Conservation (phyloP, 2,888 invertebrate species). For the Leptogaster cylindrica region DNA sequence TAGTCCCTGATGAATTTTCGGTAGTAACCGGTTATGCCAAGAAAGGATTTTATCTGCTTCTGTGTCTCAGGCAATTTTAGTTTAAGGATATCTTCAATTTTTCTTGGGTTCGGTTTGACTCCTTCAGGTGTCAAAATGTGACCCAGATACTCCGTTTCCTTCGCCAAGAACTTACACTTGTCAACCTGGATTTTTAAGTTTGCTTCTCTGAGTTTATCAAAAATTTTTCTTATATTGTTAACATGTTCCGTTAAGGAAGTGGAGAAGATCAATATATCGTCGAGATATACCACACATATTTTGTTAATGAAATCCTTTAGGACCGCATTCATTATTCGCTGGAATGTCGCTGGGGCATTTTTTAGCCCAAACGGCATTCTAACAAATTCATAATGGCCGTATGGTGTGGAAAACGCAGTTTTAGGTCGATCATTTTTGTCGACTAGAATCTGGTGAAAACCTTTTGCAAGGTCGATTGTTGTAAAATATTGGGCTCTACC, state of each 20-base stretch:
- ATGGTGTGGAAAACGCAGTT: not conserved
- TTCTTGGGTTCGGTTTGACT: no score
- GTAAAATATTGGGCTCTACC: conserved; percentile 3
- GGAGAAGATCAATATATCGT: not conserved
- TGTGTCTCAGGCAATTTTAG: not conserved
- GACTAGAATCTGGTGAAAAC: not conserved
- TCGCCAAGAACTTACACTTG: no score
- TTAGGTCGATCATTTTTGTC: not conserved
- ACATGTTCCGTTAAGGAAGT: not conserved
- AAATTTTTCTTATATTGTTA: no score
- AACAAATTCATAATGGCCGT: not conserved
- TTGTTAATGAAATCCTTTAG: no score
- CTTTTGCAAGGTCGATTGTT: not conserved
- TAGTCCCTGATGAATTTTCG: not conserved
- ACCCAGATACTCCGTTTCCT: conserved; percentile 2
- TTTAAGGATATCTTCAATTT: no score
- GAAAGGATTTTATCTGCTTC: conserved; percentile 20
- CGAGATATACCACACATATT: not conserved
- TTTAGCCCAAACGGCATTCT: not conserved
- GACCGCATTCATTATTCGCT: not conserved
- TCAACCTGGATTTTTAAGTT: no score
- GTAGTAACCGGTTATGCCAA: not conserved
- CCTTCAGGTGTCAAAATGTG: not conserved
- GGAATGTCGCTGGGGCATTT: conserved; percentile 12
- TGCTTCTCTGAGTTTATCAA: no score